These are phyloP conservation scores for Homarus americanus DNA, from an alignment of 1,140 invertebrate species.

Conservation along the genomic window DNA sequence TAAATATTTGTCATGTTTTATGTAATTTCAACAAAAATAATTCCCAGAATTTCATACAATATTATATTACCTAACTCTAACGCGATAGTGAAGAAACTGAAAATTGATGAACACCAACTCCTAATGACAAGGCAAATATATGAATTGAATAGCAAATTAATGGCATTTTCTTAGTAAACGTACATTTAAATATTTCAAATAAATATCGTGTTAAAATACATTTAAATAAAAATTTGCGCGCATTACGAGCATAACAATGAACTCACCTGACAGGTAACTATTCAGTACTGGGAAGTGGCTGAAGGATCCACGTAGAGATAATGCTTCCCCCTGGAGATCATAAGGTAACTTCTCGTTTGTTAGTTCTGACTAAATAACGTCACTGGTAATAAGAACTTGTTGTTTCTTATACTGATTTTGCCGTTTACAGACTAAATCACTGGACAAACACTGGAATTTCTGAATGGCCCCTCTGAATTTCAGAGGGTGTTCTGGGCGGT, in stretches of 20 bases:
- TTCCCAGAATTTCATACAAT: too few species aligned
- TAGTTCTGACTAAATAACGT: background rate
- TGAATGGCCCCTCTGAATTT: background rate
- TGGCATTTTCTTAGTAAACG: too few species aligned
- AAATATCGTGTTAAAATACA: too few species aligned
- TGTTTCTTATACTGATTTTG: background rate
- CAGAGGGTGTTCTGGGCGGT: slow-evolving; percentile 10
- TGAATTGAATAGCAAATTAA: too few species aligned
- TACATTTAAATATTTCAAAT: too few species aligned
- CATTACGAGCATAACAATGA: background rate
- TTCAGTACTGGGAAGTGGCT: background rate
- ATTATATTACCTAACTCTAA: too few species aligned
- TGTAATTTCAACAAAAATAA: too few species aligned
- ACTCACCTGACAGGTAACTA: background rate
- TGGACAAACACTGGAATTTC: slow-evolving; percentile 32
- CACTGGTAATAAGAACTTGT: background rate
- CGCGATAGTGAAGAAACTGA: too few species aligned
- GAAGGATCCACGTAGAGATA: background rate
- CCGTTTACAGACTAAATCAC: slow-evolving; percentile 21
- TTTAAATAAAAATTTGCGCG: too few species aligned
- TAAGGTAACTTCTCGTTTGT: background rate
- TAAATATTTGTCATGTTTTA: too few species aligned
- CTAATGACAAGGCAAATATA: too few species aligned
- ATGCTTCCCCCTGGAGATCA: background rate
- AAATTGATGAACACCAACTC: too few species aligned